phyloP scores from a whole-genome alignment of 2,888 invertebrate species.

The Drosophila stalkeri region DNA sequence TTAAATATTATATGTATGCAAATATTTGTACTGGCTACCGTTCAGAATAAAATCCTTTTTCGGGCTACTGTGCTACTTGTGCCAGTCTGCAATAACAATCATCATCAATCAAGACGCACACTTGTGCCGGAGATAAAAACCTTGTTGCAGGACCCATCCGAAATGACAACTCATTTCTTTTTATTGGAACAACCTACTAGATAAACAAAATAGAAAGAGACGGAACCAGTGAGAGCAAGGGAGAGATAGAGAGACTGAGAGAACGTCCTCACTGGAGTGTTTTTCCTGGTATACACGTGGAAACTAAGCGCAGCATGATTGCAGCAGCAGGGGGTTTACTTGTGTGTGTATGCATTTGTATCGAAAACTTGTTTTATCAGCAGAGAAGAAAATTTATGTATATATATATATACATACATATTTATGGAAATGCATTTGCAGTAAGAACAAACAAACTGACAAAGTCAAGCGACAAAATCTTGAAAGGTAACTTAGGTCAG shows the following conservation, averaged over 20 bases:
- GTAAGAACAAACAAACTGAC: constrained; percentile 58
- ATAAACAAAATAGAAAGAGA: constrained; percentile 39
- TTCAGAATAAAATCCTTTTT: constrained; percentile 55
- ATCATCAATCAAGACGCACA: constrained; percentile 67
- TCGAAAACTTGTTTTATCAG: constrained; percentile 68
- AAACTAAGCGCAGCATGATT: constrained; percentile 50
- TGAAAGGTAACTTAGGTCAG: constrained; percentile 48
- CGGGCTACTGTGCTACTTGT: constrained; percentile 70
- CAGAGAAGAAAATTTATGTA: constrained; percentile 48
- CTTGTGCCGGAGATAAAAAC: constrained; percentile 54
- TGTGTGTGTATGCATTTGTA: background rate
- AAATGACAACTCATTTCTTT: constrained; percentile 74
- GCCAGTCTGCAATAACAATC: constrained; percentile 43
- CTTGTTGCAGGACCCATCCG: constrained; percentile 9
- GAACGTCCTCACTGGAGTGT: constrained; percentile 34
- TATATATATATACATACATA: constrained; percentile 68
- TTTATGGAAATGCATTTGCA: constrained; percentile 66
- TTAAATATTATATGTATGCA: constrained; percentile 55
- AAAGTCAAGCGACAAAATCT: constrained; percentile 51
- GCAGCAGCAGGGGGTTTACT: constrained; percentile 24
- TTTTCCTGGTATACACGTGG: constrained; percentile 76
- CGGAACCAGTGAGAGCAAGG: background rate
- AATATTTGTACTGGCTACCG: constrained; percentile 71
- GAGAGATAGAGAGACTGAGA: constrained; percentile 1
- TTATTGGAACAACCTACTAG: constrained; percentile 62